Conservation (phyloP, 1,140 invertebrate species). For the Euwallacea fornicatus region DNA sequence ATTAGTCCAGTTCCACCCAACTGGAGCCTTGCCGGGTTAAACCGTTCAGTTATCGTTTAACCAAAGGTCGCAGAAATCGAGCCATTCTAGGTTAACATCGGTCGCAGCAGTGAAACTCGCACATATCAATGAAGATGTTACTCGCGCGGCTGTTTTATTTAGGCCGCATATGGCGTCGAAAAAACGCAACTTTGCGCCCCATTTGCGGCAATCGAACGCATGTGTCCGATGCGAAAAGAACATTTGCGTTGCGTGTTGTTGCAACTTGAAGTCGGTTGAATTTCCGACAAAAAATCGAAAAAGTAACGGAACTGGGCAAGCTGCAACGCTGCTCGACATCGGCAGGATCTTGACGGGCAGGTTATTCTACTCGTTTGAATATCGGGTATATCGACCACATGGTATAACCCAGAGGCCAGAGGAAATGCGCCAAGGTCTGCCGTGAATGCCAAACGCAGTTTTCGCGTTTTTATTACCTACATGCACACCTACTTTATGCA, state of each 20-base stretch:
- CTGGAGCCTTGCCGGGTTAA: too few species aligned
- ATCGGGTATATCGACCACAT: constrained; percentile 16
- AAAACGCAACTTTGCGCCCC: background rate
- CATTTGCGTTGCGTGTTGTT: constrained; percentile 9
- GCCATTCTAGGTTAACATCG: too few species aligned
- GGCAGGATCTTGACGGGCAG: constrained; percentile 8
- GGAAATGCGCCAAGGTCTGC: background rate
- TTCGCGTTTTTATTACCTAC: background rate
- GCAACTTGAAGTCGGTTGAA: background rate
- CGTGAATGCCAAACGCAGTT: background rate
- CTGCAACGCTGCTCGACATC: background rate
- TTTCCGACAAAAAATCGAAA: background rate
- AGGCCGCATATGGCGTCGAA: background rate
- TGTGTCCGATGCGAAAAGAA: background rate
- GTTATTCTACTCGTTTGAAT: constrained; percentile 15
- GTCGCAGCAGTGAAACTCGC: too few species aligned
- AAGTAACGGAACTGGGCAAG: constrained; percentile 18
- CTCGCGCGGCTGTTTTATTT: background rate
- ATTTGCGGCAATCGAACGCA: background rate
- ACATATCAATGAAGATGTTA: too few species aligned
- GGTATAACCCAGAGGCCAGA: constrained; percentile 11
- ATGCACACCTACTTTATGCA: background rate
- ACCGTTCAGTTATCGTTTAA: too few species aligned
- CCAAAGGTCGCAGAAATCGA: too few species aligned
- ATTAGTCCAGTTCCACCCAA: too few species aligned